Evolutionary conservation across 2,888 invertebrate genomes (phyloP).

Genomic region (Parnassius glacialis): DNA sequence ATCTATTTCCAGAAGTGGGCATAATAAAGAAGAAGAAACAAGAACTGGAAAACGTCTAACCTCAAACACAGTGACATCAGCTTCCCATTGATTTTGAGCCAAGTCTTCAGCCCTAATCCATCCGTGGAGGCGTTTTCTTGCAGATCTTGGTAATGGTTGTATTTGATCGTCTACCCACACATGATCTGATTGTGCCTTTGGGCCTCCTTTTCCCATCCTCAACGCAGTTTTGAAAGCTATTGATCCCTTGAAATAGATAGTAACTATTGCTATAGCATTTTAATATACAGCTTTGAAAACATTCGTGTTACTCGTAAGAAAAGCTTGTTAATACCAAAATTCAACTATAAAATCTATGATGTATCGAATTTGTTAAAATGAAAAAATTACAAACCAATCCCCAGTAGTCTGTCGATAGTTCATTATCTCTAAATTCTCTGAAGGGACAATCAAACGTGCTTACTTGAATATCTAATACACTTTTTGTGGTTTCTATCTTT

Average conservation of each 20-base stretch:
- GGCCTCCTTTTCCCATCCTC: conserved; percentile 35
- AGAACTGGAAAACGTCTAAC: conserved; percentile 33
- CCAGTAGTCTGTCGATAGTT: conserved; percentile 60
- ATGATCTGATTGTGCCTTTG: conserved; percentile 44
- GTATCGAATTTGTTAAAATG: not conserved
- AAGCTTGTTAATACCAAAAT: no score
- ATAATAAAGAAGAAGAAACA: no score
- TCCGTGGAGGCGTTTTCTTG: conserved; percentile 55
- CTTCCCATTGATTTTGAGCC: conserved; percentile 57
- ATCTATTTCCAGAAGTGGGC: no score
- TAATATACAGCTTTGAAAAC: not conserved
- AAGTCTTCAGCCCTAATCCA: conserved; percentile 68
- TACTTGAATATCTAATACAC: conserved; percentile 31
- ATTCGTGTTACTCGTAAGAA: no score
- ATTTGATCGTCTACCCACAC: conserved; percentile 66
- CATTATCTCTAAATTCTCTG: conserved; percentile 65
- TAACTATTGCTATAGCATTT: no score
- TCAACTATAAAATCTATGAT: no score
- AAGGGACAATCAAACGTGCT: conserved; percentile 59
- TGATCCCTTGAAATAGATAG: conserved; percentile 44
- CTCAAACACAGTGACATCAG: conserved; percentile 61
- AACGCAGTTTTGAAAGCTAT: conserved; percentile 44
- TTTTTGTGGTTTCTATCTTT: conserved; percentile 30
- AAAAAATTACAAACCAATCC: conserved; percentile 52
- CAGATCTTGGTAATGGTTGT: conserved; percentile 66